Evolutionary conservation across 2,888 invertebrate species (phyloP), one percentile per base, ranked within the genome.

Genomic region (Congeria kusceri): DNA sequence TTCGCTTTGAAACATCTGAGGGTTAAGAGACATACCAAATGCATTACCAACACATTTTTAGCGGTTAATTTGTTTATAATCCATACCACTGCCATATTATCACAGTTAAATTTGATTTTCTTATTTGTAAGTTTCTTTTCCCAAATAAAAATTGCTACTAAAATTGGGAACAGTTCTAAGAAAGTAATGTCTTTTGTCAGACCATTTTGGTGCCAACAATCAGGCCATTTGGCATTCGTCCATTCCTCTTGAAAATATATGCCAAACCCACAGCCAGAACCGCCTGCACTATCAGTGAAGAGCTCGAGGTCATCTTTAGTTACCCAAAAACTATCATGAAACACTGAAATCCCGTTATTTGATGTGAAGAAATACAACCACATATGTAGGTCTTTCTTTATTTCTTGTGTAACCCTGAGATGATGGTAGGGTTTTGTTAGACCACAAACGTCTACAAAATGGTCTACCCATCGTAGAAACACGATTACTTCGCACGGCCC

Each of bases 341-440:
- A n/a, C n/a, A n/a, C n/a, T n/a, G n/a, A n/a, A n/a, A n/a, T n/a
- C n/a, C n/a, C n/a, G n/a, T n/a, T n/a, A n/a, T 46, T 11, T 18
- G 56, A 0, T 13, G 62, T 13, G 13, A 80, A 66, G 27, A 80
- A 76, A 5, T 28, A 29, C 47, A 72, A 20, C 80, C 80, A 80
- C 69, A 73, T 64, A n/a, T 0, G 2, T 39, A 80, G 15, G 20
- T 77, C 77, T 13, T 5, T 2, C 23, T 53, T 68, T 0, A 80
- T 73, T 20, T 5, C 46, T 23, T 56, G 58, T 20, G 25, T 76
- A 3, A 76, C 32, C 15, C 69, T 47, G 18, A 67, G 18, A 44
- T 73, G 77, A n/a, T 73, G 73, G 53, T 53, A 28, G 4, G 73
- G 66, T 58, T 72, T 77, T 1, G 69, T 62, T 23, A 68, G 25